A percentile compares a stretch with the other conserved stretches of the same genome.
Evolutionary conservation across 2,888 invertebrate genomes (phyloP).

Genomic region (Agrypnus murinus): DNA sequence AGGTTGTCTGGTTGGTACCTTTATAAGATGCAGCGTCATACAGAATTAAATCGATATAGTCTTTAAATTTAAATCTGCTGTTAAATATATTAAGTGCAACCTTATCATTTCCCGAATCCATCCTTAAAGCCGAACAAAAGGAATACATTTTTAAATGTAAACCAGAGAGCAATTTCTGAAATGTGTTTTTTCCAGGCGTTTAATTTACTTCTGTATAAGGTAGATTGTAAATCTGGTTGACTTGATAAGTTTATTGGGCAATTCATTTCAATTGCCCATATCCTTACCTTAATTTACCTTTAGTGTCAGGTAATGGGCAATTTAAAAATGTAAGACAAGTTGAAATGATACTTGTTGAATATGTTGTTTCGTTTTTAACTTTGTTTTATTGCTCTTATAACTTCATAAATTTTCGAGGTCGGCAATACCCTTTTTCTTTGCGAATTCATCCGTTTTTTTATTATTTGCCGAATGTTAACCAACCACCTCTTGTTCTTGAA

Average conservation of each 20-base stretch:
- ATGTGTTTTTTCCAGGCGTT: neutral
- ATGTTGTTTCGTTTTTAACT: neutral
- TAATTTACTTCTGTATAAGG: constrained; percentile 18
- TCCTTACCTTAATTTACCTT: constrained; percentile 38
- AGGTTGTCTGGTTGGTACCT: too few species aligned
- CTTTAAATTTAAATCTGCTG: too few species aligned
- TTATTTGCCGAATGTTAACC: too few species aligned
- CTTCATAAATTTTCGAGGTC: constrained; percentile 9
- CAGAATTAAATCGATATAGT: too few species aligned
- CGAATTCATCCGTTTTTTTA: neutral
- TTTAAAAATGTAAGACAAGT: constrained; percentile 22
- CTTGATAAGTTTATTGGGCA: constrained; percentile 38
- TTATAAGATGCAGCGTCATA: too few species aligned
- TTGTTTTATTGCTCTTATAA: constrained; percentile 9
- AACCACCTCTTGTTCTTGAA: neutral
- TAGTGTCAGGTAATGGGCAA: constrained; percentile 30
- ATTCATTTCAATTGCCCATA: constrained; percentile 41
- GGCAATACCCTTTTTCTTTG: neutral
- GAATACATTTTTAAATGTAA: too few species aligned
- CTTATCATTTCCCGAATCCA: too few species aligned
- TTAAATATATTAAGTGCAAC: too few species aligned
- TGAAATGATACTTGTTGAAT: constrained; percentile 17
- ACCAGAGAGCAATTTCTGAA: neutral
- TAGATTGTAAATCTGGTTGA: constrained; percentile 37
- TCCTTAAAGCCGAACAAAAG: too few species aligned